Evolutionary conservation across 2,888 invertebrate genomes (phyloP).

Genomic region (Rhabditophanes sp.): DNA sequence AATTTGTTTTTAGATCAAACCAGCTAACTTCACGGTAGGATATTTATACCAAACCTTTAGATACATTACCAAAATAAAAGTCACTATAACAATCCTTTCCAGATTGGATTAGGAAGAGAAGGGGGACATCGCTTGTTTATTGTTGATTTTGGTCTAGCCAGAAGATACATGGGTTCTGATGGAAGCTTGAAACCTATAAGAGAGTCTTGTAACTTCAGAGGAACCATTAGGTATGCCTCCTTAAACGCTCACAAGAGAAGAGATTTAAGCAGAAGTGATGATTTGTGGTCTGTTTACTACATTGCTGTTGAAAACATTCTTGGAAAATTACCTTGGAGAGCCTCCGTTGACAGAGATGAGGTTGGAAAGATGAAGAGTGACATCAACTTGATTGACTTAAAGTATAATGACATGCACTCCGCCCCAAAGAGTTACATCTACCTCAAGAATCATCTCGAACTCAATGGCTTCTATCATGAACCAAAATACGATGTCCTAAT

Average conservation of each 20-base stretch:
- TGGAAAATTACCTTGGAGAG: conserved; percentile 22
- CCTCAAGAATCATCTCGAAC: too few species aligned
- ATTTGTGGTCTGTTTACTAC: conserved; percentile 27
- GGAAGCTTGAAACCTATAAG: conserved; percentile 9
- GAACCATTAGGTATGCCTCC: conserved; percentile 24
- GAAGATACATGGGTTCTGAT: conserved; percentile 3
- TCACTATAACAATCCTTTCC: too few species aligned
- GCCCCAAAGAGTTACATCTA: too few species aligned
- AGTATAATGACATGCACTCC: too few species aligned
- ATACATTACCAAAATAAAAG: too few species aligned
- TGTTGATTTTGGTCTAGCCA: conserved; percentile 10
- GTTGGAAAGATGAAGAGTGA: too few species aligned
- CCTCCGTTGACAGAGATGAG: too few species aligned
- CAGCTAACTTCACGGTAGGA: conserved; percentile 27
- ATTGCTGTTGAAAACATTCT: conserved; percentile 22
- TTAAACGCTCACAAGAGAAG: conserved; percentile 16
- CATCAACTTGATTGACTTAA: too few species aligned
- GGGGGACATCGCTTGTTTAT: conserved; percentile 4
- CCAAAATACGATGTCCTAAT: too few species aligned
- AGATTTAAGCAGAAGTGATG: conserved; percentile 21
- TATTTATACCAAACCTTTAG: too few species aligned
- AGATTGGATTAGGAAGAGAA: too few species aligned
- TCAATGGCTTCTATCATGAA: too few species aligned
- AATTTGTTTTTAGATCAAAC: conserved; percentile 18
- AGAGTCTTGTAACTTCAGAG: conserved; percentile 13